These are phyloP conservation scores for Taeniopygia guttata DNA, from an alignment of 2,797 vertebrate genomes.

Conservation along the genomic window DNA sequence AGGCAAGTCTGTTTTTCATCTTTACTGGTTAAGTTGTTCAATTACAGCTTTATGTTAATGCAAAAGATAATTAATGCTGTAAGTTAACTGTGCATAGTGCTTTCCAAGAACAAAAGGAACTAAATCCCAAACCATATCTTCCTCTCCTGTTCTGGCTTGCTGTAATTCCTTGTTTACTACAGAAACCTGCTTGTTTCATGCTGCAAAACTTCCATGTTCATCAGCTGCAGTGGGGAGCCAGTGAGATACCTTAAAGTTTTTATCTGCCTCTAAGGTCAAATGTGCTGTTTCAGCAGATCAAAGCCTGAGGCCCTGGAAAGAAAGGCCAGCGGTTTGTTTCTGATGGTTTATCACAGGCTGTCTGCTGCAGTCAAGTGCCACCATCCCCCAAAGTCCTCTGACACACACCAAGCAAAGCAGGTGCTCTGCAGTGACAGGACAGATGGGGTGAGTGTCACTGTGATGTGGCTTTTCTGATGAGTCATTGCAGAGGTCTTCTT, in stretches of 20 bases:
- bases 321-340: neutral
- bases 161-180: neutral
- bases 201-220: neutral
- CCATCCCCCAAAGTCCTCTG: neutral
- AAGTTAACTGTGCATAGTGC: neutral
- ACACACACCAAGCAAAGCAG: neutral
- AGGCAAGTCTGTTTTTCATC: neutral
- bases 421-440: neutral
- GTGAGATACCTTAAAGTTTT: neutral
- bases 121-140: neutral
- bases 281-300: neutral
- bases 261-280: neutral
- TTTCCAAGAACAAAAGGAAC: constrained; percentile 24
- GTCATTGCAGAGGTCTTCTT: neutral
- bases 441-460: neutral
- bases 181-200: neutral
- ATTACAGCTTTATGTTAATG: neutral
- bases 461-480: neutral
- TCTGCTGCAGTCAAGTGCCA: neutral
- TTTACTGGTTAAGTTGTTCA: neutral
- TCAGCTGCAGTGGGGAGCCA: neutral
- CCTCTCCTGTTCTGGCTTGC: neutral
- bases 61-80: constrained; percentile 11
- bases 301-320: neutral
- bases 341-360: neutral